These are phyloP conservation scores for Halcyon senegalensis DNA, from an alignment of 2,113 vertebrate genomes.

Conservation along the genomic window DNA sequence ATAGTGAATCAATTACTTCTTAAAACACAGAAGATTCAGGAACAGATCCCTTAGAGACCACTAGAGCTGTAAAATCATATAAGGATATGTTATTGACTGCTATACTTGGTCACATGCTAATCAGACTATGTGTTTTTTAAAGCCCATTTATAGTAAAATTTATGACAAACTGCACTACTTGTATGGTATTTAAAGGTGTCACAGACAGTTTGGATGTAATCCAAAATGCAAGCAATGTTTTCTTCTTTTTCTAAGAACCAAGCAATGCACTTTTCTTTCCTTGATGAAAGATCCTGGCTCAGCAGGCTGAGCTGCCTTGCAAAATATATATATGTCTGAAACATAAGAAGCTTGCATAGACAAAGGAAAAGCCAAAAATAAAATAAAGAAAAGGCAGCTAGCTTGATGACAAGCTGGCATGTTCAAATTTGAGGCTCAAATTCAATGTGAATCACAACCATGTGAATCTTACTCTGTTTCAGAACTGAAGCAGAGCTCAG, in stretches of 20 bases:
- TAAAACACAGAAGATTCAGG: constrained; percentile 1
- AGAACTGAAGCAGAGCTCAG: neutral
- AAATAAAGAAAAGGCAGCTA: constrained; percentile 30
- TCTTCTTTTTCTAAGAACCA: constrained; percentile 53
- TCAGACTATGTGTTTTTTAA: constrained; percentile 47
- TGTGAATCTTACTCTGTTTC: constrained; percentile 11
- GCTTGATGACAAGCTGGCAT: constrained; percentile 49
- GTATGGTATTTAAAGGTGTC: constrained; percentile 53
- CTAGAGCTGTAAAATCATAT: neutral
- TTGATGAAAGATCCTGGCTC: constrained; percentile 62
- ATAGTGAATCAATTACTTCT: constrained; percentile 8
- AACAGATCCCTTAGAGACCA: constrained; percentile 1
- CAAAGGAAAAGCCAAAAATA: constrained; percentile 50
- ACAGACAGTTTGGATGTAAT: constrained; percentile 53
- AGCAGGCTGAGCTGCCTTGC: neutral
- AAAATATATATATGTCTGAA: constrained; percentile 49
- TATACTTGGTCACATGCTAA: constrained; percentile 2
- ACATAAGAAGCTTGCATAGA: constrained; percentile 41
- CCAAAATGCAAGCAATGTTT: constrained; percentile 46
- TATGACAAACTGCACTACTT: constrained; percentile 30
- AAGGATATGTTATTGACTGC: constrained; percentile 7
- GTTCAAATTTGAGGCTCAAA: constrained; percentile 45
- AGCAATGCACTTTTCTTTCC: constrained; percentile 36
- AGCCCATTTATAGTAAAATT: constrained; percentile 43
- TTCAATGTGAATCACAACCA: constrained; percentile 54